Evolutionary conservation across 1,140 invertebrate genomes (phyloP).

Genomic region (Lethrus apterus): DNA sequence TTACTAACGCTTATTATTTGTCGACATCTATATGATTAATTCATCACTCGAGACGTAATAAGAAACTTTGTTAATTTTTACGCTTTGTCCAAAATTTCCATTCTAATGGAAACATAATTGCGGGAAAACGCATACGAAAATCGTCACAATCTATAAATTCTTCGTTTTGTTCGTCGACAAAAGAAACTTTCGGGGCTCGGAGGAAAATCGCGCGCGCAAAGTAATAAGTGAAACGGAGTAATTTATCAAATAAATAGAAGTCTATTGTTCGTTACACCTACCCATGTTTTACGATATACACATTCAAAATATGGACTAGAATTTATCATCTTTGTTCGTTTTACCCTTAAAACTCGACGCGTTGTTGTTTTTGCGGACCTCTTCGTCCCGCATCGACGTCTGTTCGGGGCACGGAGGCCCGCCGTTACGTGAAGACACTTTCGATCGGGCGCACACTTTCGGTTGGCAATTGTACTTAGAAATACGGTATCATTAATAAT

Average conservation of each 20-base stretch:
- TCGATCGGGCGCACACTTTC: slow-evolving; percentile 4
- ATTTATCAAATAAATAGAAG: slow-evolving; percentile 41
- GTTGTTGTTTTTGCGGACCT: slow-evolving; percentile 30
- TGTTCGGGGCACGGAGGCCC: slow-evolving; percentile 14
- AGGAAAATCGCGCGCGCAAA: too few relatives aligned
- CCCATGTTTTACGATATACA: slow-evolving; percentile 26
- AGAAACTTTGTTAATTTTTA: too few relatives aligned
- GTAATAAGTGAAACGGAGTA: slow-evolving; percentile 37
- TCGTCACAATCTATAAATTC: too few relatives aligned
- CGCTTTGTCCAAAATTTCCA: too few relatives aligned
- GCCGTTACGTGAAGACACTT: slow-evolving; percentile 11
- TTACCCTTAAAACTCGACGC: slow-evolving; percentile 29
- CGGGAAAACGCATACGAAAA: too few relatives aligned
- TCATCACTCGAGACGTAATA: too few relatives aligned
- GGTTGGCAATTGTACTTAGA: slow-evolving; percentile 33
- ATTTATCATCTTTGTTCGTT: slow-evolving; percentile 37
- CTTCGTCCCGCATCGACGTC: slow-evolving; percentile 12
- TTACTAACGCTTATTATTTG: too few relatives aligned
- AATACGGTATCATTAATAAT: slow-evolving; percentile 36
- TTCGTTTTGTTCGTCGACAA: too few relatives aligned
- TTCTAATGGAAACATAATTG: too few relatives aligned
- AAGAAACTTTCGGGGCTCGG: too few relatives aligned
- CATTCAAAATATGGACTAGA: slow-evolving; percentile 35
- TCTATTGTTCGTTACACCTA: slow-evolving; percentile 34
- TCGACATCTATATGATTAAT: too few relatives aligned